phyloP scores from a whole-genome alignment of 2,797 vertebrate species.

The Meda fulgida region DNA sequence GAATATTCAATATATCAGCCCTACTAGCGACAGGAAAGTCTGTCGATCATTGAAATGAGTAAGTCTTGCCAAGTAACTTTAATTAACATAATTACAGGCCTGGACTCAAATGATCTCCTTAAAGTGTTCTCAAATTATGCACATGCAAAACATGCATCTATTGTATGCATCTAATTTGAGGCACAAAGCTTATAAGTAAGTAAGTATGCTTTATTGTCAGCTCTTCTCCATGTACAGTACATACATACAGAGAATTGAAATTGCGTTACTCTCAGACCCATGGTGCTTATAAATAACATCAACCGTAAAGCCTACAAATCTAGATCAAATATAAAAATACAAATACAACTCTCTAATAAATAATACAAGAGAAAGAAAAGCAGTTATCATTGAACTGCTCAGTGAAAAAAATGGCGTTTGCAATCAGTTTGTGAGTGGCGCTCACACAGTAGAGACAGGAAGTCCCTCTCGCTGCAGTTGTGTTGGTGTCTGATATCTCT shows the following conservation, averaged over 20 bases:
- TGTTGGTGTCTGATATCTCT: slow-evolving; percentile 8
- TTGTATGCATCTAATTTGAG: background rate
- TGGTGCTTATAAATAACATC: too few species aligned
- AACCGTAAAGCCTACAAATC: too few species aligned
- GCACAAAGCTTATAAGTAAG: background rate
- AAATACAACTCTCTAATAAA: too few species aligned
- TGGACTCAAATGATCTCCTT: background rate
- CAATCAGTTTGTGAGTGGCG: background rate
- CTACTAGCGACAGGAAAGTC: background rate
- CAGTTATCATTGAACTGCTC: background rate
- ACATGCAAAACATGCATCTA: background rate
- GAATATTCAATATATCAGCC: background rate
- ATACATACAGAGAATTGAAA: too few species aligned
- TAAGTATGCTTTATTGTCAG: too few species aligned
- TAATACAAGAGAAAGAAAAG: too few species aligned
- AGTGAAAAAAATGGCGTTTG: background rate
- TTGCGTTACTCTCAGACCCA: too few species aligned
- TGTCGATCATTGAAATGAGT: background rate
- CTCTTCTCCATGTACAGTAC: too few species aligned
- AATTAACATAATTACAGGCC: slow-evolving; percentile 2
- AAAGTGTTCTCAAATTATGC: background rate
- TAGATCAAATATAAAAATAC: too few species aligned
- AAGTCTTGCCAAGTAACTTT: background rate
- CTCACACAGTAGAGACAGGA: background rate
- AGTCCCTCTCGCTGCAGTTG: background rate